Base-by-base conservation (phyloP, 2,113 vertebrate genomes). In the Oceanodroma tethys region DNA sequence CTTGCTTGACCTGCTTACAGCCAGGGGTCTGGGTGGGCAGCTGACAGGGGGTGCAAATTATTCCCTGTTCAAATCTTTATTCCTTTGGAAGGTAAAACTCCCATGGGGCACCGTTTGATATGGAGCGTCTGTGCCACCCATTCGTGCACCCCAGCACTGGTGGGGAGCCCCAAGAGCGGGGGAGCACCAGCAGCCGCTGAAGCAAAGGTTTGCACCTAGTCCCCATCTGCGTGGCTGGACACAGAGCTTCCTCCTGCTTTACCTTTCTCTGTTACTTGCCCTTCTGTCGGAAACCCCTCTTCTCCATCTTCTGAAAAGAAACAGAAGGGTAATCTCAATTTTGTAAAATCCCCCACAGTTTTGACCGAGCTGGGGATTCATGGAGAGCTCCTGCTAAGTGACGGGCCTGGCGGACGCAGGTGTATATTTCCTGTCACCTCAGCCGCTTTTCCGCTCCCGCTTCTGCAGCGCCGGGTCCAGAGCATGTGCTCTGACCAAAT, bases 151-250 rank as follows among this genome's bases (percentile, higher is more conserved):
- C 32, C 59, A 73, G 68, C n/a, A 60, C 23, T 16, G 60, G 18
- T 21, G 50, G 50, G 79, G 71, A 80, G 45, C 26, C 14, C 52
- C 1, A 0, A 30, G 29, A 68, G 66, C 56, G 47, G 23, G 45
- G 42, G n/a, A 58, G 16, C 45, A 84, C 3, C 65, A 71, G 55
- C 68, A 87, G 55, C 21, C 0, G 1, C 45, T 40, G 85, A 71
- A 88, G 59, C n/a, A 26, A 67, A 79, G 10, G 26, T 38, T 13
- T 32, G 29, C 11, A 6, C 0, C 0, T 29, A 48, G 34, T 73
- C 14, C 21, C 10, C 0, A 0, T 32, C 43, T 47, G 25, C 43
- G 43, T 3, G 0, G 2, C 36, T 53, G 56, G 15, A 38, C 1
- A 7, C 1, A 7, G 38, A 18, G 21, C 73, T 70, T 65, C 50